Evolutionary conservation across 2,797 vertebrate genomes (phyloP), one percentile per base, ranked within the genome.

Genomic region (Molossus molossus): DNA sequence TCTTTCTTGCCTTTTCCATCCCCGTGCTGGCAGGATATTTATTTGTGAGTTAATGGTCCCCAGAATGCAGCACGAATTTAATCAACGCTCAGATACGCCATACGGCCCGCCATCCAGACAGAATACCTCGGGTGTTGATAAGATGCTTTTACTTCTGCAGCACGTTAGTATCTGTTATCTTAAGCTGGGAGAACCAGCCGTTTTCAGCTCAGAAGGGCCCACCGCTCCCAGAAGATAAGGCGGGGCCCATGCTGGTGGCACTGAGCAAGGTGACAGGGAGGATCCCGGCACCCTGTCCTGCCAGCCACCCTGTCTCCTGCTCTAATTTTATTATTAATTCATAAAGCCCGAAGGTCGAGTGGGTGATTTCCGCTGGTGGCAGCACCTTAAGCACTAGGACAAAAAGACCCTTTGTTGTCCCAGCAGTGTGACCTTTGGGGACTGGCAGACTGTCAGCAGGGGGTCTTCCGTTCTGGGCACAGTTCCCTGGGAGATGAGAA

Each of bases 361-460:
- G 64, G 90, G 57, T 69, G 93, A 90, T 75, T 96, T 97, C 96
- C 14, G 5, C 79, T 3, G 69, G 94, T 77, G 18, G 83, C 3
- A 5, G 79, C 87, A 85, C 94, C 77, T 57, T 50, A 11, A 87
- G 67, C 13, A 0, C 21, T 0, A 37, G 82, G 89, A 98, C 80
- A 95, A 5, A 91, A 84, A 65, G 80, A 50, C 18, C 79, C 92
- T 97, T 97, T 97, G 96, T 97, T 64, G 88, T 96, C 70, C 58
- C 76, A 9, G 75, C 0, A 0, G 33, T 1, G 33, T 97, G 96
- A 93, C 94, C 94, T 97, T 95, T 92, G 53, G 3, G 25, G 90
- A 72, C 4, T 0, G 21, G 80, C 81, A 55, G 11, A 27, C 73
- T 64, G 85, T 86, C 91, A 82, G 85, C 33, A 90, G 89, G 7